Evolutionary conservation across 2,888 invertebrate genomes (phyloP), one percentile per base, ranked within the genome.

Genomic region (Ditylenchus weischeri): DNA sequence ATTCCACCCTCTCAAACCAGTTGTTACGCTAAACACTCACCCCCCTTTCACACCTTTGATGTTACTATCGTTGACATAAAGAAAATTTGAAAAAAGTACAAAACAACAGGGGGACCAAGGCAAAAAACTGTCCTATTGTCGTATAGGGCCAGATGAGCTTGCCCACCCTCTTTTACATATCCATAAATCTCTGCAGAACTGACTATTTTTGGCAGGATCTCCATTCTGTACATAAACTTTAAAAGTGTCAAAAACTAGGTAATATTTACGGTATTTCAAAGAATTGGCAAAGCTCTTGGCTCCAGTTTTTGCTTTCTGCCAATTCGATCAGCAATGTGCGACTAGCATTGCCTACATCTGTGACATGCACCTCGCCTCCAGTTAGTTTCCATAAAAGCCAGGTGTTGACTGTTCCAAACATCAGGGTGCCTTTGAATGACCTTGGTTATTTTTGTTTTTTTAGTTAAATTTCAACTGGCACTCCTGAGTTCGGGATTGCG

Each of bases 321-420:
- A 94, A 87, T 82, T 93, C 92, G 91, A 95, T 92, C 0, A 94
- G 87, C 84, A 93, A 88, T 0, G 93, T 94, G 74, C 94, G 87
- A 7, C 92, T 92, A 0, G 95, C 94, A 84, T 95, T 95, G 0
- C 93, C 92, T 11, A 93, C 93, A 84, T 94, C 95, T 0, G 94
- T 95, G 21, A 91, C 87, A 83, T 93, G 91, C 6, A 90, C 83
- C 18, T 18, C 50, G 6, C 90, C 83, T 67, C 91, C 91, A 0
- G 91, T 91, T 76, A 93, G 84, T 80, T 92, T 91, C 94, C 95
- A 98, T 68, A 96, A 86, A 58, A 98, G 88, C 98, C 98, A 99
- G 0, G 92, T 89, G 83, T 98, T 98, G 0, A 95, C 90, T 0
- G 95, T 98, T 0, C 86, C 86, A 76, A 86, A 85, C 76, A 85